Evolutionary conservation across 2,113 vertebrate species (phyloP).

Genomic region (Vimba vimba): DNA sequence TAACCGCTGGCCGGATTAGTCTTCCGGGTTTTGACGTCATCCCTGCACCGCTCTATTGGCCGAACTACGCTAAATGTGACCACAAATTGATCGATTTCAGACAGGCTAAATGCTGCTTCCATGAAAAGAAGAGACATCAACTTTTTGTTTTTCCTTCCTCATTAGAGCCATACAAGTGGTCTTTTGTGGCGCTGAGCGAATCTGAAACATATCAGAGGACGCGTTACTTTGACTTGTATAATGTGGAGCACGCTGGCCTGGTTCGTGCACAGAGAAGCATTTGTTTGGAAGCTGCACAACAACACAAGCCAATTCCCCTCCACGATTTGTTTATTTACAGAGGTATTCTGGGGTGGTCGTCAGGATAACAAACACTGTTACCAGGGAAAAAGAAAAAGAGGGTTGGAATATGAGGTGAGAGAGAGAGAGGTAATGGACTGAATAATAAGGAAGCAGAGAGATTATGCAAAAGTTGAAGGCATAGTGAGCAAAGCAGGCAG

Average conservation of each 20-base stretch:
- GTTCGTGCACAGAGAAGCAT: conserved; percentile 68
- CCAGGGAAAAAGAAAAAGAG: conserved; percentile 37
- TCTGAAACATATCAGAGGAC: conserved; percentile 73
- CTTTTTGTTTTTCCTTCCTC: not conserved
- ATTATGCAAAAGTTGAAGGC: conserved; percentile 6
- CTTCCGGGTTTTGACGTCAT: no score
- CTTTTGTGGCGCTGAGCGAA: conserved; percentile 64
- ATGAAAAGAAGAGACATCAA: not conserved
- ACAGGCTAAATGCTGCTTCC: not conserved
- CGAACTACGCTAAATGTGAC: no score
- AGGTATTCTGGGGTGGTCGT: conserved; percentile 61
- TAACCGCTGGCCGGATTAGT: no score
- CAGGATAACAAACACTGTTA: conserved; percentile 48
- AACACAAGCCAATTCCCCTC: conserved; percentile 61
- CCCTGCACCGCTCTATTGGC: no score
- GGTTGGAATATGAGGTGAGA: conserved; percentile 12
- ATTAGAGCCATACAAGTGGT: conserved; percentile 58
- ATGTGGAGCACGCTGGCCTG: conserved; percentile 54
- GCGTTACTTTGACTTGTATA: conserved; percentile 72
- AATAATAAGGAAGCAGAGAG: conserved; percentile 12
- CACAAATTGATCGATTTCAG: no score
- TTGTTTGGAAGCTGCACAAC: conserved; percentile 71
- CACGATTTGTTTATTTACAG: conserved; percentile 60
- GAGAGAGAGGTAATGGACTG: conserved; percentile 20
- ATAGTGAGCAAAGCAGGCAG: not conserved